phyloP scores from a whole-genome alignment of 2,888 invertebrate genomes.

The Agonum fuliginosum region DNA sequence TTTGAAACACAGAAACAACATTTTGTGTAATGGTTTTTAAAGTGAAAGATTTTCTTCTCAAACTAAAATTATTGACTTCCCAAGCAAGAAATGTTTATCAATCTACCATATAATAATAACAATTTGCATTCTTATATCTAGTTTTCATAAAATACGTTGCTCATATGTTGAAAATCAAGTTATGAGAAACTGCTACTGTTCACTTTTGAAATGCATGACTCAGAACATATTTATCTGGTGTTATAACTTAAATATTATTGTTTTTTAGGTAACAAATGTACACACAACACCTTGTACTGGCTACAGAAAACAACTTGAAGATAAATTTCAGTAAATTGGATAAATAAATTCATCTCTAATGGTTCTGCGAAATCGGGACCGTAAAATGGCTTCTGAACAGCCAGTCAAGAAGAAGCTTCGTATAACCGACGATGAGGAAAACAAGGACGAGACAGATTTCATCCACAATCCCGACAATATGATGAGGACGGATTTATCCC shows the following conservation, averaged over 20 bases:
- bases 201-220: slow-evolving; percentile 24
- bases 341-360: slow-evolving; percentile 71
- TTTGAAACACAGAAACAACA: slow-evolving; percentile 13
- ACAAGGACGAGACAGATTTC: slow-evolving; percentile 77
- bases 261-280: slow-evolving; percentile 50
- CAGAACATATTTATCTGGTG: slow-evolving; percentile 10
- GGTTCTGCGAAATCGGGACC: slow-evolving; percentile 79
- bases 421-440: slow-evolving; percentile 77
- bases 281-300: slow-evolving; percentile 43
- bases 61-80: background rate
- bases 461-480: slow-evolving; percentile 74
- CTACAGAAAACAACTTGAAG: slow-evolving; percentile 12
- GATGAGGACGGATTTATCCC: slow-evolving; percentile 69
- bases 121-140: slow-evolving; percentile 4
- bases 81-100: background rate
- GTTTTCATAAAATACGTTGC: slow-evolving; percentile 1
- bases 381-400: slow-evolving; percentile 85
- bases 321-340: slow-evolving; percentile 20
- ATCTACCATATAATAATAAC: background rate
- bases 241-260: slow-evolving; percentile 16
- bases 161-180: slow-evolving; percentile 28
- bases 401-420: slow-evolving; percentile 90
- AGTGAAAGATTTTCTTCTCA: slow-evolving; percentile 23
- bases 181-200: slow-evolving; percentile 37
- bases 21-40: slow-evolving; percentile 35